These are phyloP conservation scores for Drosophila yakuba DNA, from an alignment of 1,140 invertebrate species.

Conservation along the genomic window DNA sequence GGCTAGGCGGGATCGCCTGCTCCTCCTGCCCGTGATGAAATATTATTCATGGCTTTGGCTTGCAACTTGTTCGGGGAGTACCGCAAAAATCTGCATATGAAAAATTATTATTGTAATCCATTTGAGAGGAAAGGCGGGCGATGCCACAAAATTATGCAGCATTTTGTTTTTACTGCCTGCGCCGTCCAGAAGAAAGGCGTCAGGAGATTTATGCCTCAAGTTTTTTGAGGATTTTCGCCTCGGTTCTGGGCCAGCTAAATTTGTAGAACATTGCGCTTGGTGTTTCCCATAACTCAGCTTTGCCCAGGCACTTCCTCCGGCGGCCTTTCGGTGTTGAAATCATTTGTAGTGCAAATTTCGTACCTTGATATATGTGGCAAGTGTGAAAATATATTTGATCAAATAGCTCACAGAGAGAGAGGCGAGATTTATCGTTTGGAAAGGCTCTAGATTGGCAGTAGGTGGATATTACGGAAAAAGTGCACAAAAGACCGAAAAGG, in stretches of 20 bases:
- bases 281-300: slow-evolving; percentile 81
- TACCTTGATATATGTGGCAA: slow-evolving; percentile 82
- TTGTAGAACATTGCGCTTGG: slow-evolving; percentile 75
- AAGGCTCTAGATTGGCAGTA: slow-evolving; percentile 41
- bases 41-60: slow-evolving; percentile 76
- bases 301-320: slow-evolving; percentile 45
- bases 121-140: slow-evolving; percentile 64
- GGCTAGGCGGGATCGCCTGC: slow-evolving; percentile 62
- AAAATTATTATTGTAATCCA: slow-evolving; percentile 84
- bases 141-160: slow-evolving; percentile 77
- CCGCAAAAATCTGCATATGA: slow-evolving; percentile 79
- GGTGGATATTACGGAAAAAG: slow-evolving; percentile 23
- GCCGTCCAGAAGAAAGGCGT: slow-evolving; percentile 76
- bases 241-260: slow-evolving; percentile 67
- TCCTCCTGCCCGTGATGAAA: slow-evolving; percentile 58
- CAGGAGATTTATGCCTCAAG: slow-evolving; percentile 73
- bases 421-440: slow-evolving; percentile 66
- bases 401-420: slow-evolving; percentile 63
- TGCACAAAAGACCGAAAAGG: slow-evolving; percentile 9
- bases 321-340: slow-evolving; percentile 81
- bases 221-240: slow-evolving; percentile 66
- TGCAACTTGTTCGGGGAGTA: slow-evolving; percentile 66
- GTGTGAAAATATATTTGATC: slow-evolving; percentile 84
- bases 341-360: slow-evolving; percentile 83
- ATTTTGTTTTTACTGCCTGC: slow-evolving; percentile 70